These are phyloP conservation scores for Entelurus aequoreus DNA, from an alignment of 2,113 vertebrate genomes.

Conservation along the genomic window DNA sequence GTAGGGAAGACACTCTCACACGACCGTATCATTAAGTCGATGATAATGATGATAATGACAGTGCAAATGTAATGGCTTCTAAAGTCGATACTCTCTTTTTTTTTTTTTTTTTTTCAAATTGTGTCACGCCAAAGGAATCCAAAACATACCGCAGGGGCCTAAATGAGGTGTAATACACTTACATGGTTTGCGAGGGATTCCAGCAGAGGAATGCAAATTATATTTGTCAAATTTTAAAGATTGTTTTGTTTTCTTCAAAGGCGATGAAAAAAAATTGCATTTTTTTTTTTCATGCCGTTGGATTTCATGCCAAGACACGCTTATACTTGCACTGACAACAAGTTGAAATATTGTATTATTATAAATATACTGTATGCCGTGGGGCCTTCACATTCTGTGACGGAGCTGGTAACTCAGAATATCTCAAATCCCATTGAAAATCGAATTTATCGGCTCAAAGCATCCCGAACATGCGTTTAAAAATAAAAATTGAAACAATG, in stretches of 20 bases:
- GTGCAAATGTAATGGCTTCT: constrained; percentile 6
- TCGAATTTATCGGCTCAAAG: too few relatives aligned
- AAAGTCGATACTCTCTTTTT: background rate
- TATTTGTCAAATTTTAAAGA: constrained; percentile 2
- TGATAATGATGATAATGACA: constrained; percentile 10
- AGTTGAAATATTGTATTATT: background rate
- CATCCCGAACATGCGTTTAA: too few relatives aligned
- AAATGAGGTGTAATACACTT: background rate
- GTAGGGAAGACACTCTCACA: background rate
- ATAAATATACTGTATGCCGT: too few relatives aligned
- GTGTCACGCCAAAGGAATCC: constrained; percentile 1
- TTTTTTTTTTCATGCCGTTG: background rate
- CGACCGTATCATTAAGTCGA: constrained; percentile 3
- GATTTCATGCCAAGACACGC: background rate
- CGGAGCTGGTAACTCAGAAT: too few relatives aligned
- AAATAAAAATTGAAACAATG: too few relatives aligned
- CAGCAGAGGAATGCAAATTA: background rate
- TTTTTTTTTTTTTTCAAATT: background rate
- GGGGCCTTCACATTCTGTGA: too few relatives aligned
- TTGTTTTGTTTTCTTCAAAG: background rate
- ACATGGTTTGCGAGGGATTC: background rate
- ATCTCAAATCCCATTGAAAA: too few relatives aligned
- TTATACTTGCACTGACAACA: background rate
- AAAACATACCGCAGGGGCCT: constrained; percentile 6
- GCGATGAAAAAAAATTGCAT: background rate